These are phyloP conservation scores for Scylla paramamosain DNA, from an alignment of 1,140 invertebrate genomes.

Conservation along the genomic window DNA sequence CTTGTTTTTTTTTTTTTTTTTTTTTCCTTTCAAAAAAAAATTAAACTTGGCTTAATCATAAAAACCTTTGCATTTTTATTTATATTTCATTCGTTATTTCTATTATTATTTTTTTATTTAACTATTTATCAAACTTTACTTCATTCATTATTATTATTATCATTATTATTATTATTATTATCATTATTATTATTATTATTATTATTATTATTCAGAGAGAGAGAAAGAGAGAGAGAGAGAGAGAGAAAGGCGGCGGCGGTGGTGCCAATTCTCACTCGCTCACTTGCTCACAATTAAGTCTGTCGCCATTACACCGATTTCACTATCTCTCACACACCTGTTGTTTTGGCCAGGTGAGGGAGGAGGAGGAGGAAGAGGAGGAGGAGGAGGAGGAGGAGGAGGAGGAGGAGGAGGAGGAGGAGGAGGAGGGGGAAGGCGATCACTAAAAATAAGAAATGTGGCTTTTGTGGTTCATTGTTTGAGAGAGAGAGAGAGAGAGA, in stretches of 20 bases:
- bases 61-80: not conserved
- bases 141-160: not conserved
- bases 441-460: not conserved
- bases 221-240: no score
- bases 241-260: no score
- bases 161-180: not conserved
- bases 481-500: slow-evolving; percentile 18
- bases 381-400: not conserved
- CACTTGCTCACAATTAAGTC: not conserved
- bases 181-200: not conserved
- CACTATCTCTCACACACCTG: not conserved
- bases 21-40: no score
- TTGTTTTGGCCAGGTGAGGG: not conserved
- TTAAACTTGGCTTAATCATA: no score
- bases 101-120: not conserved
- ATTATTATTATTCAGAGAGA: not conserved
- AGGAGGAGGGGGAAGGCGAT: not conserved
- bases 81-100: not conserved
- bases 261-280: not conserved
- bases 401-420: not conserved
- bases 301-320: not conserved
- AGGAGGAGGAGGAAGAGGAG: not conserved
- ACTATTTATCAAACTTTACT: not conserved
- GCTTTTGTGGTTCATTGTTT: not conserved
- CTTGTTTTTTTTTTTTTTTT: not conserved